Percentiles rank a stretch among this genome's conserved stretches.
These are phyloP conservation scores for Peromyscus maniculatus DNA, from an alignment of 2,113 vertebrate species.

Conservation along the genomic window DNA sequence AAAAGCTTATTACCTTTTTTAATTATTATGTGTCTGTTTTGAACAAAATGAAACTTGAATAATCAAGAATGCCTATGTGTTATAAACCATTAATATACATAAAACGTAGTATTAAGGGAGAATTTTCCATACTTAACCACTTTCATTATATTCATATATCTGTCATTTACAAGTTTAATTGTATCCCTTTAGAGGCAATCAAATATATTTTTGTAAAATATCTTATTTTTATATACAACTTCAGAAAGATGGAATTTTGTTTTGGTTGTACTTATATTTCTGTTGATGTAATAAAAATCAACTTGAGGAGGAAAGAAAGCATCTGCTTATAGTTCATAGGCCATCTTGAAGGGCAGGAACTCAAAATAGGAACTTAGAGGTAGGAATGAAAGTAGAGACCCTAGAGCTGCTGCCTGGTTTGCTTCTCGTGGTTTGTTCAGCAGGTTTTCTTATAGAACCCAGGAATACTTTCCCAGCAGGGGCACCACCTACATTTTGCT, in stretches of 20 bases:
- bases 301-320: not conserved
- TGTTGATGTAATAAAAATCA: not conserved
- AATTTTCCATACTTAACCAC: not conserved
- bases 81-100: not conserved
- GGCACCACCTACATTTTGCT: not conserved
- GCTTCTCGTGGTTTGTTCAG: not conserved
- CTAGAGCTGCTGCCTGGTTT: not conserved
- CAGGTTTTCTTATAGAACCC: not conserved
- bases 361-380: not conserved
- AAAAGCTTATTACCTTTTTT: not conserved
- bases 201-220: not conserved
- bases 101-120: not conserved
- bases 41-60: not conserved
- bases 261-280: not conserved
- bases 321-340: not conserved
- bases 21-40: not conserved
- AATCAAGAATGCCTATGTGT: constrained; percentile 16
- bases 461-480: not conserved
- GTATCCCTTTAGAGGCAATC: not conserved
- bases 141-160: constrained; percentile 32
- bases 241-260: not conserved
- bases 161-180: not conserved
- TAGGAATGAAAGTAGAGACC: not conserved
- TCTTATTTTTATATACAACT: constrained; percentile 32
- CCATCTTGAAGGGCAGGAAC: not conserved